phyloP scores from a whole-genome alignment of 2,113 vertebrate genomes.

The Nothoprocta perdicaria region DNA sequence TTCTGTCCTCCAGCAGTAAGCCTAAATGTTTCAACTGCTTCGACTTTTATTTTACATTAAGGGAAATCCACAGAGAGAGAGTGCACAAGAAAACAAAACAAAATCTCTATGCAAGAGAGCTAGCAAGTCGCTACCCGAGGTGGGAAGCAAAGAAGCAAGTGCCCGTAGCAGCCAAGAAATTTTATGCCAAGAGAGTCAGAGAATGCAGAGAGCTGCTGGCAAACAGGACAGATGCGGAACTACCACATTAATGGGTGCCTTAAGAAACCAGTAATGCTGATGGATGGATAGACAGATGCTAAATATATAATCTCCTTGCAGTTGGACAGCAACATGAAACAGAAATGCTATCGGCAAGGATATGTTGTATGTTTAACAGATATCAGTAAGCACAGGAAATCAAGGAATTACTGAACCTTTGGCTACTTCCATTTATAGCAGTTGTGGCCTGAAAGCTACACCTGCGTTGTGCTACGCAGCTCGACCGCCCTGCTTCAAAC shows the following conservation, averaged over 20 bases:
- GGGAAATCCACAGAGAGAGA: background rate
- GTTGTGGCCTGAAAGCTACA: background rate
- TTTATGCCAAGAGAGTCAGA: background rate
- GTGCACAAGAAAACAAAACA: background rate
- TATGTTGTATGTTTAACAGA: background rate
- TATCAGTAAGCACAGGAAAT: slow-evolving; percentile 31
- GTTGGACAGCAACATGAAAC: slow-evolving; percentile 55
- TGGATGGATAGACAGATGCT: slow-evolving; percentile 57
- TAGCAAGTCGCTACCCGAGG: background rate
- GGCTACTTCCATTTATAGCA: background rate
- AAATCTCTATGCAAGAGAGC: background rate
- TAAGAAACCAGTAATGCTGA: slow-evolving; percentile 58
- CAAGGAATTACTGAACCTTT: background rate
- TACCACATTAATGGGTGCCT: background rate
- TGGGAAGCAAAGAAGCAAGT: background rate
- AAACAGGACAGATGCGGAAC: slow-evolving; percentile 23
- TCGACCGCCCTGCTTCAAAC: background rate
- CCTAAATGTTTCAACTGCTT: background rate
- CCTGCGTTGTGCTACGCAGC: background rate
- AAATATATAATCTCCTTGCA: slow-evolving; percentile 58
- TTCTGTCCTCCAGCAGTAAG: background rate
- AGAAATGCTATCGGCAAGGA: background rate
- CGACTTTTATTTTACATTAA: background rate
- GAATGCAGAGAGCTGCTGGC: background rate
- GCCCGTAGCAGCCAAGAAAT: background rate